These are phyloP conservation scores for Trogon surrucura DNA, from an alignment of 2,113 vertebrate species.

Conservation along the genomic window DNA sequence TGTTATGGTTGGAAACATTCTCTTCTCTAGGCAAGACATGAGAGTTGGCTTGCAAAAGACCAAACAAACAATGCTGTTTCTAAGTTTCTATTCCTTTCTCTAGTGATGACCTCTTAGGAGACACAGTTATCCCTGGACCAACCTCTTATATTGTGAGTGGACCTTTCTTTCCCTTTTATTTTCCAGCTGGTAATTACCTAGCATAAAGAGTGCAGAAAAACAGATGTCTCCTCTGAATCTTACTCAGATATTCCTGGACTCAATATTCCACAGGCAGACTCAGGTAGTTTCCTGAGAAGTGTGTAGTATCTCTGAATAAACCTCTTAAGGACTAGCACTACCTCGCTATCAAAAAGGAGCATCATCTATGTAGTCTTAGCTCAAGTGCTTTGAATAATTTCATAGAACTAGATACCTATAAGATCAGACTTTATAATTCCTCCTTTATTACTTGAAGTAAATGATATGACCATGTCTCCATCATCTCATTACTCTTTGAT, in stretches of 20 bases:
- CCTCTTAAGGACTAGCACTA: not conserved
- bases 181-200: not conserved
- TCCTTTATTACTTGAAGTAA: not conserved
- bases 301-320: not conserved
- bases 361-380: not conserved
- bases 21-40: not conserved
- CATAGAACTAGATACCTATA: not conserved
- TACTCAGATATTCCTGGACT: not conserved
- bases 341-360: not conserved
- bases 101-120: not conserved
- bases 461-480: not conserved
- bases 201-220: not conserved
- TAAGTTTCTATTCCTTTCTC: not conserved
- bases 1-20: not conserved
- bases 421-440: not conserved
- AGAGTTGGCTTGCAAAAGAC: not conserved
- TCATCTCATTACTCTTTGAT: not conserved
- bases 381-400: not conserved
- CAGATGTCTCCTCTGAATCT: not conserved
- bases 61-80: not conserved
- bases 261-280: not conserved
- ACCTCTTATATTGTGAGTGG: not conserved
- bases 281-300: not conserved
- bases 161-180: not conserved
- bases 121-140: accelerated